Evolutionary conservation across 2,113 vertebrate species (phyloP).

Genomic region (Stegostoma tigrinum): DNA sequence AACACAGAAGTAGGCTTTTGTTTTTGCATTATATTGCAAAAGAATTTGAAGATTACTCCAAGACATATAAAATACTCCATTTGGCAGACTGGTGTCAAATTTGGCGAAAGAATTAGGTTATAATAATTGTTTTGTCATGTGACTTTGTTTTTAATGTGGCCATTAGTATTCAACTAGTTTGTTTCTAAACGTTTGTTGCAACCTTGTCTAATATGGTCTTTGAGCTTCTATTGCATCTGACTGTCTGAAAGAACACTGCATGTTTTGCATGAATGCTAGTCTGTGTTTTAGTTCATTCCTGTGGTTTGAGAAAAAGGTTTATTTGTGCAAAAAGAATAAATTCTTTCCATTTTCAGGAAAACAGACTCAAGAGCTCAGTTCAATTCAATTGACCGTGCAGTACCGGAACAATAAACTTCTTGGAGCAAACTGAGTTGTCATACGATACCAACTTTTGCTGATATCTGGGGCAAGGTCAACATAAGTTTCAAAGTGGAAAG

Average conservation of each 20-base stretch:
- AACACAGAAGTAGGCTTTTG: background rate
- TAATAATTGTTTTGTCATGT: background rate
- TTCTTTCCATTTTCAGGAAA: background rate
- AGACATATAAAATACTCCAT: background rate
- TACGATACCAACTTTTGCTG: background rate
- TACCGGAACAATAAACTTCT: background rate
- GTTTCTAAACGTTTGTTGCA: background rate
- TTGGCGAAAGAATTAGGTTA: background rate
- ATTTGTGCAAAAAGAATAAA: background rate
- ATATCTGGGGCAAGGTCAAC: background rate
- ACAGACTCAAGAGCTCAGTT: background rate
- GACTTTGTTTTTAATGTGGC: background rate
- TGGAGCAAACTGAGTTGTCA: background rate
- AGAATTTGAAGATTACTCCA: background rate
- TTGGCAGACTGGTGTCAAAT: background rate
- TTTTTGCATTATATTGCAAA: background rate
- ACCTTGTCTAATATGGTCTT: background rate
- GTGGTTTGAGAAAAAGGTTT: background rate
- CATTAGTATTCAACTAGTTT: background rate
- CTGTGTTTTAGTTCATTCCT: background rate
- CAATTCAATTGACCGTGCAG: background rate
- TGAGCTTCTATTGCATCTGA: background rate
- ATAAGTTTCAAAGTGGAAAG: background rate
- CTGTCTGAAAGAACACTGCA: background rate
- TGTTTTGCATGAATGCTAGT: background rate